Conservation (phyloP, 2,113 vertebrate genomes). For the Condylura cristata region DNA sequence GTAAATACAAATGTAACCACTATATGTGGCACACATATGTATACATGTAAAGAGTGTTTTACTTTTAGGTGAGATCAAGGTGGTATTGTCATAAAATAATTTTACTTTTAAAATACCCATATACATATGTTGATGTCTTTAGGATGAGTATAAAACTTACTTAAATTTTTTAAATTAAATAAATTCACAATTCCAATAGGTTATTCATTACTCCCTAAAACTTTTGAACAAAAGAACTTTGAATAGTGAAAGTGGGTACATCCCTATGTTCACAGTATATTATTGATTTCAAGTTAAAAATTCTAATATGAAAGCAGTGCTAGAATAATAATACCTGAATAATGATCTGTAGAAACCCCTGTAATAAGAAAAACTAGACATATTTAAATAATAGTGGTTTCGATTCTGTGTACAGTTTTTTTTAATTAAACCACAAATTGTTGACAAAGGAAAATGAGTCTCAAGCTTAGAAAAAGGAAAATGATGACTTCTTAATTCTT, state of each 20-base stretch:
- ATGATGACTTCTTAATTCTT: not conserved
- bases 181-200: not conserved
- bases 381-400: slow-evolving; percentile 63
- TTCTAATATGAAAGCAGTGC: slow-evolving; percentile 10
- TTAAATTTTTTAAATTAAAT: not conserved
- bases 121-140: not conserved
- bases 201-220: not conserved
- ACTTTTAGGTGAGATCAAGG: too few relatives aligned
- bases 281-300: not conserved
- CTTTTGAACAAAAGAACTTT: not conserved
- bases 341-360: not conserved
- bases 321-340: not conserved
- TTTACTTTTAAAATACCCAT: not conserved
- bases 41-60: not conserved
- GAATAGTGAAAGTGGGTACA: not conserved
- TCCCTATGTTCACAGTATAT: not conserved
- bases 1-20: not conserved
- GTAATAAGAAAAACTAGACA: slow-evolving; percentile 58
- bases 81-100: too few relatives aligned
- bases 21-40: not conserved
- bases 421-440: slow-evolving; percentile 56
- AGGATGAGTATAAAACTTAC: not conserved
- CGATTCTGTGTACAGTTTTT: slow-evolving; percentile 68
- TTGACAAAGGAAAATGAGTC: not conserved
- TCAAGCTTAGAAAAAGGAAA: not conserved